Base-by-base conservation (phyloP, 2,888 invertebrate species). In the Scotopteryx bipunctaria region DNA sequence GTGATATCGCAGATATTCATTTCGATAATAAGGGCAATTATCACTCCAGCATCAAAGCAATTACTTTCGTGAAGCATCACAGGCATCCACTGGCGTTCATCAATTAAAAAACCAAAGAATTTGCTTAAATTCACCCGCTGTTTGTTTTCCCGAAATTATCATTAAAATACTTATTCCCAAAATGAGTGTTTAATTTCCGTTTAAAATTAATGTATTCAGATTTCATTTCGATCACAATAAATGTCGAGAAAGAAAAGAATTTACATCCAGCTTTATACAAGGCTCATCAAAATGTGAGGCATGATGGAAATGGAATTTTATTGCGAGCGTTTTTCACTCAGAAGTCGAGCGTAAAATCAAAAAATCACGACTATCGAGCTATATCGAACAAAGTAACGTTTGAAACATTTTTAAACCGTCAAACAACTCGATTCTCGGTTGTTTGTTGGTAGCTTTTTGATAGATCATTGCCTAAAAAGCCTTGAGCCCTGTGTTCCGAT, bases 151-250 rank as follows among this genome's bases (percentile, higher is more conserved):
- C 3, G 23, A 8, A 46, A 52, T 41, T 36, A 44, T 32, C 49
- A 43, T 43, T 43, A 36, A 41, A 42, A 49, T 33, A 15, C 42
- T 38, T n/a, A n/a, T n/a, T n/a, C n/a, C 29, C 47, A 53, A 17
- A 37, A 43, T 41, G 33, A 48, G 16, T 47, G 15, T 43, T 47
- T 35, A 52, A 53, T 40, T 43, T 47, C 32, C 33, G 33, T 19
- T 43, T 15, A 43, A 47, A 35, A 31, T 47, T 47, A 33, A 50
- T 37, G 35, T 31, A 47, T 45, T 53, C 37, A 49, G 31, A 49
- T 37, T 43, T 32, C 9, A 55, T 40, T 56, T 45, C 44, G 37
- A 50, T 47, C 23, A 37, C 33, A 41, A 47, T 47, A 37, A 47
- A 50, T 50, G 29, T 38, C 38, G 35, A 19, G 21, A 51, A 37